phyloP scores from a whole-genome alignment of 1,140 invertebrate species.

The Thaumetopoea pityocampa region DNA sequence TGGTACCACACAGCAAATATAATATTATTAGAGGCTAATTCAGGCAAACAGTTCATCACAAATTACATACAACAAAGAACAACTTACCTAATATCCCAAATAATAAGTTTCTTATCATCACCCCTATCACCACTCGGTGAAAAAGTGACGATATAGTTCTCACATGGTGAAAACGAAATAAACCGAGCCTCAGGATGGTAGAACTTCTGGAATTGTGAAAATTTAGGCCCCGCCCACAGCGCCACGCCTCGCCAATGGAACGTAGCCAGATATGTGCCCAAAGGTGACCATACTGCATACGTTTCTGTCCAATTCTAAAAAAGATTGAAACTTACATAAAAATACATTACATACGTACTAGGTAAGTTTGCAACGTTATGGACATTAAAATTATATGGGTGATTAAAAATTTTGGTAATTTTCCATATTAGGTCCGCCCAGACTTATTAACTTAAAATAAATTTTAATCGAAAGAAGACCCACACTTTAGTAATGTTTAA shows the following conservation, averaged over 20 bases:
- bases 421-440: too few species aligned
- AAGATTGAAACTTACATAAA: slow-evolving; percentile 5
- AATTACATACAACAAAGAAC: slow-evolving; percentile 3
- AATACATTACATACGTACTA: background rate
- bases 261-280: slow-evolving; percentile 97
- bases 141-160: slow-evolving; percentile 97
- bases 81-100: slow-evolving; percentile 93
- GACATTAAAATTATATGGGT: too few species aligned
- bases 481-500: too few species aligned
- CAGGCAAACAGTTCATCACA: background rate
- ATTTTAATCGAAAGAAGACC: too few species aligned
- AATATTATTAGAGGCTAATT: too few species aligned
- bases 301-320: slow-evolving; percentile 94
- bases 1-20: too few species aligned
- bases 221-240: slow-evolving; percentile 96
- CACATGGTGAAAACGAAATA: slow-evolving; percentile 98
- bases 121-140: slow-evolving; percentile 84
- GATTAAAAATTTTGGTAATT: too few species aligned
- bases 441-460: too few species aligned
- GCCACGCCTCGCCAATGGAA: slow-evolving; percentile 97
- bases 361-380: too few species aligned
- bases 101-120: slow-evolving; percentile 86
- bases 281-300: slow-evolving; percentile 96
- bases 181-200: slow-evolving; percentile 93
- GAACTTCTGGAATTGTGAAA: slow-evolving; percentile 94